Percentiles rank a stretch among this genome's conserved stretches.
These are phyloP conservation scores for Matsumyia berberina DNA, from an alignment of 2,888 invertebrate genomes.

Conservation along the genomic window DNA sequence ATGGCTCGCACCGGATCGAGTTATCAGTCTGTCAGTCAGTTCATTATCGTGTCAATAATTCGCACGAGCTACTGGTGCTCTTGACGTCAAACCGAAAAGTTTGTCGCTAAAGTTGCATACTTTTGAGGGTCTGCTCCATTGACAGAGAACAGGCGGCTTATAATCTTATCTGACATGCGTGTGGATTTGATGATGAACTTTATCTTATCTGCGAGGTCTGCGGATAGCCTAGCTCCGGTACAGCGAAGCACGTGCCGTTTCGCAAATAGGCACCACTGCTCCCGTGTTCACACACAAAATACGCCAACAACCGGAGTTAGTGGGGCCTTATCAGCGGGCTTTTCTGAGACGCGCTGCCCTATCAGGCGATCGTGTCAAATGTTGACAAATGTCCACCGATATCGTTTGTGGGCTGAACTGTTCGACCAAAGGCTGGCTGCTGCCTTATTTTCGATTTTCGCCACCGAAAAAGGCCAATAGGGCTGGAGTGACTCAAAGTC, in stretches of 20 bases:
- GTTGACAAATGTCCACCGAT: conserved; percentile 44
- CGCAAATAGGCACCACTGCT: conserved; percentile 38
- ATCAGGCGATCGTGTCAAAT: conserved; percentile 66
- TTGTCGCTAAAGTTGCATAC: background rate
- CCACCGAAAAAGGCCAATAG: conserved; percentile 47
- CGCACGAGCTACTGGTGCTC: conserved; percentile 45
- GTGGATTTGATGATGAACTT: conserved; percentile 59
- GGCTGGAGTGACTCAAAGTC: conserved; percentile 54
- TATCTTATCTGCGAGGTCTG: conserved; percentile 61
- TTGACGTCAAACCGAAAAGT: conserved; percentile 58
- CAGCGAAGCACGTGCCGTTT: conserved; percentile 60
- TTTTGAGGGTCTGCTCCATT: background rate
- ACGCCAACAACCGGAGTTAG: conserved; percentile 16
- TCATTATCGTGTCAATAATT: conserved; percentile 64
- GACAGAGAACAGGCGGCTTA: conserved; percentile 51
- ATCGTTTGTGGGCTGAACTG: conserved; percentile 29
- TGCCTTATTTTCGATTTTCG: conserved; percentile 32
- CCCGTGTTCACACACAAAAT: conserved; percentile 7
- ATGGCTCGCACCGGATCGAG: conserved; percentile 21
- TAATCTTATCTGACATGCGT: conserved; percentile 62
- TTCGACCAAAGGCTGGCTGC: background rate
- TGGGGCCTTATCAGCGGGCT: conserved; percentile 44
- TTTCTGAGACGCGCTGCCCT: conserved; percentile 24
- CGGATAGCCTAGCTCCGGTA: conserved; percentile 44
- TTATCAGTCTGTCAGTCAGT: conserved; percentile 56